These are phyloP conservation scores for Rallus limicola DNA, from an alignment of 2,113 vertebrate genomes.

Conservation along the genomic window DNA sequence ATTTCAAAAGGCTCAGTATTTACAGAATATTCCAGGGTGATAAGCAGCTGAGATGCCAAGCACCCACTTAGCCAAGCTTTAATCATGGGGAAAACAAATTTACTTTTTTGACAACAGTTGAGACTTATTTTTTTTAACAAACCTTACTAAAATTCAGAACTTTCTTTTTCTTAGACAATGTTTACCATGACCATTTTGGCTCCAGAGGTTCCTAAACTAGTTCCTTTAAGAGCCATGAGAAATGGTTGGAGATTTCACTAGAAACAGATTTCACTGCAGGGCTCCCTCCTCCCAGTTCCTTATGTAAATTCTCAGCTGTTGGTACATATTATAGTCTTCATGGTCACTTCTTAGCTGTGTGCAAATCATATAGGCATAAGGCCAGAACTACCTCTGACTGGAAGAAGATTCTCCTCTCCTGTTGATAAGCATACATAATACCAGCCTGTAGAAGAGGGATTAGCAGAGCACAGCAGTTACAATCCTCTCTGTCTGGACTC, in stretches of 20 bases:
- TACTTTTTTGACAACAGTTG: not conserved
- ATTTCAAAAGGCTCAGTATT: too few species aligned
- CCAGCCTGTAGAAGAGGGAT: not conserved
- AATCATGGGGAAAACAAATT: not conserved
- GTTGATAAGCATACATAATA: not conserved
- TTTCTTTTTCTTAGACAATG: not conserved
- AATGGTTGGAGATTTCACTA: not conserved
- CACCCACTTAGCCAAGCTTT: not conserved
- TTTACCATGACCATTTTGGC: not conserved
- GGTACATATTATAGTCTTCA: not conserved
- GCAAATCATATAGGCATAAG: not conserved
- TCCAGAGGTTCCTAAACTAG: not conserved
- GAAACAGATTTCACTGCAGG: not conserved
- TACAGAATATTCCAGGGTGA: too few species aligned
- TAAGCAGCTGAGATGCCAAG: too few species aligned
- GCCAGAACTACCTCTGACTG: not conserved
- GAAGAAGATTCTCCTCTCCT: not conserved
- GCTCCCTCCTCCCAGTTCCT: not conserved
- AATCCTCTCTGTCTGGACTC: not conserved
- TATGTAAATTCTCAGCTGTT: not conserved
- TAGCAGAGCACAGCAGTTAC: not conserved
- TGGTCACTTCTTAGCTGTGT: not conserved
- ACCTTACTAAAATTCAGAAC: not conserved
- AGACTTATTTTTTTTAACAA: too few species aligned
- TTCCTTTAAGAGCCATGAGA: not conserved